Evolutionary conservation across 2,888 invertebrate species (phyloP).

Genomic region (Caenorhabditis becei): DNA sequence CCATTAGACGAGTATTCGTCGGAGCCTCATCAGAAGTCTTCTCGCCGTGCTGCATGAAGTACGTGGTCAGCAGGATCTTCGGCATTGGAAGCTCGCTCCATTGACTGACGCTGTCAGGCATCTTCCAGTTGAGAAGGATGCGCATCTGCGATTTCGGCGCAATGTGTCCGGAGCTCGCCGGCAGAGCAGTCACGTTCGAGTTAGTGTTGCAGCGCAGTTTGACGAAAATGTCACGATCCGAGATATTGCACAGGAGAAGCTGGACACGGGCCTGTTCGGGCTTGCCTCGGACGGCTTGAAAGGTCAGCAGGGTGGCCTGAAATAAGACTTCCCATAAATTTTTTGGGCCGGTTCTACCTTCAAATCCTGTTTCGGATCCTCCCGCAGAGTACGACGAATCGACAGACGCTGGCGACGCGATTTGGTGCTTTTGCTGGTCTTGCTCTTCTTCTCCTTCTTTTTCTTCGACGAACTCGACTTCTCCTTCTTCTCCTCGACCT

Average conservation of each 20-base stretch:
- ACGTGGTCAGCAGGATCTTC: constrained; percentile 70
- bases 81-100: constrained; percentile 70
- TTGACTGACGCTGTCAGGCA: constrained; percentile 52
- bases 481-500: constrained; percentile 5
- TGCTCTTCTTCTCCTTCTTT: constrained; percentile 14
- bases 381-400: constrained; percentile 38
- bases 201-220: constrained; percentile 67
- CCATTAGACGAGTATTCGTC: constrained; percentile 62
- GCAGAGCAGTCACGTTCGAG: constrained; percentile 70
- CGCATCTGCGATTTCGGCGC: constrained; percentile 73
- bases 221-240: constrained; percentile 73
- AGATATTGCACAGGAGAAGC: constrained; percentile 76
- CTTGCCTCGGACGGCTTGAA: constrained; percentile 40
- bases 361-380: constrained; percentile 26
- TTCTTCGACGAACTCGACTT: constrained; percentile 12
- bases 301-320: constrained; percentile 57
- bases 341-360: constrained; percentile 26
- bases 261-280: constrained; percentile 70
- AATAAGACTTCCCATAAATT: too few relatives aligned
- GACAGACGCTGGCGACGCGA: constrained; percentile 47
- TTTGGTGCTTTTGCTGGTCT: constrained; percentile 15
- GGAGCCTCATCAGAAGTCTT: constrained; percentile 60
- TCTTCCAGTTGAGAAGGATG: constrained; percentile 72
- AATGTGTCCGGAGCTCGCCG: constrained; percentile 71
- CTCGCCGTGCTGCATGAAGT: constrained; percentile 62